Evolutionary conservation across 2,797 vertebrate species (phyloP).

Genomic region (Myotis myotis): DNA sequence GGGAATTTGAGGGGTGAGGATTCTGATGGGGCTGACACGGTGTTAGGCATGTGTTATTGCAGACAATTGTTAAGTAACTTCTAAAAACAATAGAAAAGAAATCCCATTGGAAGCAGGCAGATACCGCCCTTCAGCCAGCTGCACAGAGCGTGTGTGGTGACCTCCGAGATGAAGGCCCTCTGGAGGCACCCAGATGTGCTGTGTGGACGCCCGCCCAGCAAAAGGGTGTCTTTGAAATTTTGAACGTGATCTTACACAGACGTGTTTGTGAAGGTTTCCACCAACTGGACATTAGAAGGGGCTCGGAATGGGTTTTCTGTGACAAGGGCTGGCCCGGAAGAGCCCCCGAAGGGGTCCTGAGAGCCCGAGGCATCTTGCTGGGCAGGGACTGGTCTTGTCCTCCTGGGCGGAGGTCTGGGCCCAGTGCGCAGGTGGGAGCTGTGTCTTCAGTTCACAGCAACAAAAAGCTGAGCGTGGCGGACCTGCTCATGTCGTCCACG

Average conservation of each 20-base stretch:
- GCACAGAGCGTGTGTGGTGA: not conserved
- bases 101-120: not conserved
- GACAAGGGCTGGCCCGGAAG: accelerated
- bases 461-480: not conserved
- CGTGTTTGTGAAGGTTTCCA: not conserved
- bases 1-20: not conserved
- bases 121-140: accelerated
- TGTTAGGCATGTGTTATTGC: not conserved
- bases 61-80: not conserved
- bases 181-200: not conserved
- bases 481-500: accelerated
- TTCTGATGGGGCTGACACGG: not conserved
- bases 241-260: accelerated
- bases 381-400: no score
- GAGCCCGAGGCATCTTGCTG: not conserved
- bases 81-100: not conserved
- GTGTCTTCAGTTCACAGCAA: not conserved
- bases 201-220: accelerated
- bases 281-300: not conserved
- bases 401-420: not conserved
- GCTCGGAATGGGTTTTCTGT: not conserved
- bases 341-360: no score
- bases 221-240: not conserved
- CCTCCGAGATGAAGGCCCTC: not conserved
- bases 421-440: accelerated